Percentiles rank a stretch among this genome's conserved stretches.
These are phyloP conservation scores for Sebastes diploproa DNA, from an alignment of 2,797 vertebrate species.

Conservation along the genomic window DNA sequence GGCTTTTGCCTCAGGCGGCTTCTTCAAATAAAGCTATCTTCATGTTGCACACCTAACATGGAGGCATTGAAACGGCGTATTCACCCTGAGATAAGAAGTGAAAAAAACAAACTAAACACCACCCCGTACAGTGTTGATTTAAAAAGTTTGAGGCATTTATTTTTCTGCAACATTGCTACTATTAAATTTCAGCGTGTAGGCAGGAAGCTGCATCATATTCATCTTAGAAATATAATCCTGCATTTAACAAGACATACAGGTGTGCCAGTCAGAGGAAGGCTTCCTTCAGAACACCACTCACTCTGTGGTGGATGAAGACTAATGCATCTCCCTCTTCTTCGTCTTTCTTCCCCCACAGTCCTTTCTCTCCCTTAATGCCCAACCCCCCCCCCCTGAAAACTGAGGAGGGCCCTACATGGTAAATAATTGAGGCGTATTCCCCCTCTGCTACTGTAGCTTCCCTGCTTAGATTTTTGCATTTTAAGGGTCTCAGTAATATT, in stretches of 20 bases:
- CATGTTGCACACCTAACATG: neutral
- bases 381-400: constrained; percentile 68
- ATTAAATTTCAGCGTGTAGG: neutral
- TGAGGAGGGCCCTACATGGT: constrained; percentile 57
- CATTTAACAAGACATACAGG: constrained; percentile 30
- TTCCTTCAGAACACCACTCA: constrained; percentile 9
- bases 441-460: constrained; percentile 30
- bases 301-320: constrained; percentile 40
- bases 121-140: neutral
- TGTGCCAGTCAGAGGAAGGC: constrained; percentile 17
- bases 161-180: neutral
- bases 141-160: neutral
- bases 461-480: neutral
- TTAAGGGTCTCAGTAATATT: constrained; percentile 12
- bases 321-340: constrained; percentile 44
- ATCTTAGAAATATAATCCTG: constrained; percentile 4
- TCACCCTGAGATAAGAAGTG: neutral
- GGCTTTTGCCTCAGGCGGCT: constrained; percentile 25
- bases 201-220: constrained; percentile 1
- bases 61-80: neutral
- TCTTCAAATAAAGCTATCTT: constrained; percentile 6
- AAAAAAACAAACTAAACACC: neutral
- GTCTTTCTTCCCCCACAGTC: constrained; percentile 43
- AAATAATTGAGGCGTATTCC: constrained; percentile 76
- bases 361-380: constrained; percentile 50